These are phyloP conservation scores for Alcis repandata DNA, from an alignment of 2,888 invertebrate genomes.

Conservation along the genomic window DNA sequence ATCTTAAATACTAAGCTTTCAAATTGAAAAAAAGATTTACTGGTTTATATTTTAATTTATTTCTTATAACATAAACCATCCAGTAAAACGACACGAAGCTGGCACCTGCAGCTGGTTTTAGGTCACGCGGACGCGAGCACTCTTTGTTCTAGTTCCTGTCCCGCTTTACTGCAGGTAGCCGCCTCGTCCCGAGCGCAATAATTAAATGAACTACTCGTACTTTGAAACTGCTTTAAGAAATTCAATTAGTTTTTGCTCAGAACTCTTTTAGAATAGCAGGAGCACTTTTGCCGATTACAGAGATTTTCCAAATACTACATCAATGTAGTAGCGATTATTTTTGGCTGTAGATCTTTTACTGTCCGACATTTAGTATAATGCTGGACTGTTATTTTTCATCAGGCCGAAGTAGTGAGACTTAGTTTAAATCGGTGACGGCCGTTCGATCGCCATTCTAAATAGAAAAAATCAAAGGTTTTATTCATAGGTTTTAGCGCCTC, in stretches of 20 bases:
- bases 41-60: no score
- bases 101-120: slow-evolving; percentile 75
- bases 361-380: no score
- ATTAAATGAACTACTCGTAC: slow-evolving; percentile 39
- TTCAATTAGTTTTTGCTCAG: slow-evolving; percentile 24
- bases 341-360: no score
- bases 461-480: no score
- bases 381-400: no score
- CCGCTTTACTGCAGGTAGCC: slow-evolving; percentile 49
- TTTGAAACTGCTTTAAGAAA: slow-evolving; percentile 35
- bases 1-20: no score
- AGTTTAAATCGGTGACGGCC: no score
- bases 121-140: slow-evolving; percentile 72
- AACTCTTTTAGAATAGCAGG: not conserved
- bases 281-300: not conserved
- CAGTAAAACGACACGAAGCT: slow-evolving; percentile 57
- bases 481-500: no score
- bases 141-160: slow-evolving; percentile 64
- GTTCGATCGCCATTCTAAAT: no score
- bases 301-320: not conserved
- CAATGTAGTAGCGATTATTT: no score
- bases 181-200: slow-evolving; percentile 43
- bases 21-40: no score
- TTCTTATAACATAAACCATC: slow-evolving; percentile 19
- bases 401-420: no score